phyloP scores from a whole-genome alignment of 2,113 vertebrate species.

The Phaethornis superciliosus region DNA sequence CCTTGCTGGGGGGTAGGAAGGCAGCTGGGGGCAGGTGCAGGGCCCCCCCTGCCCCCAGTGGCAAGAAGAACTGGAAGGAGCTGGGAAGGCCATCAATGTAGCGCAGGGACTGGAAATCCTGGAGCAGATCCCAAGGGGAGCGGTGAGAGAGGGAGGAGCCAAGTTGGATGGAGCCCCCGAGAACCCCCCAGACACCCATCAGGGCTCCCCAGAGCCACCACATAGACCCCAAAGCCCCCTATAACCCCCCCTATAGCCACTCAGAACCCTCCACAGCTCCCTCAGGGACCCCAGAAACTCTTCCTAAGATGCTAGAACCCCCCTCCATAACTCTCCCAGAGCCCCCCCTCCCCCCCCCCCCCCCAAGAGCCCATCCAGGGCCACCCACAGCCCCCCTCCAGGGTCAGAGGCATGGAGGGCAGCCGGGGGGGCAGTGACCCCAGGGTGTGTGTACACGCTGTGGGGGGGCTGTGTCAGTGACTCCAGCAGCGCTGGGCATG shows the following conservation, averaged over 20 bases:
- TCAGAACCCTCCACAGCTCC: too few relatives aligned
- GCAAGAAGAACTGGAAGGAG: constrained; percentile 94
- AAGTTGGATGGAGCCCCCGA: neutral
- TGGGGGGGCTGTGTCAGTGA: neutral
- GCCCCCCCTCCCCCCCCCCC: too few relatives aligned
- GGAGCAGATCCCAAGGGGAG: neutral
- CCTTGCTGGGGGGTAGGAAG: constrained; percentile 85
- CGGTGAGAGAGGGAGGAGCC: accelerated
- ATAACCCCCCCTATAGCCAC: too few relatives aligned
- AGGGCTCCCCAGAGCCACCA: too few relatives aligned
- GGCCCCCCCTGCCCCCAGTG: constrained; percentile 83
- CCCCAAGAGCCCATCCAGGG: neutral
- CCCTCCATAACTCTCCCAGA: too few relatives aligned
- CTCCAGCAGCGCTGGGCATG: neutral
- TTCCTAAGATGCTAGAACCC: neutral
- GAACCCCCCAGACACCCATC: neutral
- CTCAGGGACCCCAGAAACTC: neutral
- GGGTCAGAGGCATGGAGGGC: neutral
- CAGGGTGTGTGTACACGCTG: neutral
- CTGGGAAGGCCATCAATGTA: constrained; percentile 82
- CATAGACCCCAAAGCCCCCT: too few relatives aligned
- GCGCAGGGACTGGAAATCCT: constrained; percentile 85
- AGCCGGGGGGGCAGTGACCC: neutral
- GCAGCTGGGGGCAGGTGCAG: constrained; percentile 89
- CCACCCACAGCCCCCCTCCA: neutral